phyloP scores from a whole-genome alignment of 2,888 invertebrate genomes.

The Amaurobius ferox region DNA sequence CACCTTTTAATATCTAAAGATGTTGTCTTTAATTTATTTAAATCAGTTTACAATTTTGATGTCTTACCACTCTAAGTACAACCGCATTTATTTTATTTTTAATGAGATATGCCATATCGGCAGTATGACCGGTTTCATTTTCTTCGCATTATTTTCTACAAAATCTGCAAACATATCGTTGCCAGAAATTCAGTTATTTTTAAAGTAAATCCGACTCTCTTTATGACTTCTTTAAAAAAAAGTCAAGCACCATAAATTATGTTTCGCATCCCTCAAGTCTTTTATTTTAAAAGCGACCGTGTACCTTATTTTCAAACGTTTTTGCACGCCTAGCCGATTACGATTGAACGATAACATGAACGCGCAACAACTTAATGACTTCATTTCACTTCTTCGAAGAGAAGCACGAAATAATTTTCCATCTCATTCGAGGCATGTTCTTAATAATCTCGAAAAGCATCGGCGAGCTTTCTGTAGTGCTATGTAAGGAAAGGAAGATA shows the following conservation, averaged over 20 bases:
- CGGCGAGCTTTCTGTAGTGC: conserved; percentile 20
- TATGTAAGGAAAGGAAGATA: not conserved
- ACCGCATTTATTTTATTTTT: too few species aligned
- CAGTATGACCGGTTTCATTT: too few species aligned
- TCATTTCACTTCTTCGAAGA: conserved; percentile 45
- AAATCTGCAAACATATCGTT: too few species aligned
- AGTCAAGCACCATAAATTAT: conserved; percentile 13
- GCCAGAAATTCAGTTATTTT: too few species aligned
- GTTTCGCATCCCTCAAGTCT: not conserved
- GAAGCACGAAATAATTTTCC: conserved; percentile 46
- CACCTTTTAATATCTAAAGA: too few species aligned
- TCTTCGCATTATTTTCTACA: too few species aligned
- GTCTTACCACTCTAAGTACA: too few species aligned
- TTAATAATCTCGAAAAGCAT: conserved; percentile 41
- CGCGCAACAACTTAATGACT: conserved; percentile 64
- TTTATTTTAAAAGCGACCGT: not conserved
- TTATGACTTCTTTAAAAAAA: not conserved
- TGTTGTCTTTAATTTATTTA: too few species aligned
- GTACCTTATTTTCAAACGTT: conserved; percentile 38
- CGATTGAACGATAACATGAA: conserved; percentile 65
- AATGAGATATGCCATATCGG: too few species aligned
- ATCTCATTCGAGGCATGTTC: conserved; percentile 34
- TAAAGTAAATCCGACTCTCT: too few species aligned
- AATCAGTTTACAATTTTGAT: too few species aligned
- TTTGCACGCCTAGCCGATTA: conserved; percentile 63